These are phyloP conservation scores for Drosophila rhopaloa DNA, from an alignment of 1,140 invertebrate species.

Conservation along the genomic window DNA sequence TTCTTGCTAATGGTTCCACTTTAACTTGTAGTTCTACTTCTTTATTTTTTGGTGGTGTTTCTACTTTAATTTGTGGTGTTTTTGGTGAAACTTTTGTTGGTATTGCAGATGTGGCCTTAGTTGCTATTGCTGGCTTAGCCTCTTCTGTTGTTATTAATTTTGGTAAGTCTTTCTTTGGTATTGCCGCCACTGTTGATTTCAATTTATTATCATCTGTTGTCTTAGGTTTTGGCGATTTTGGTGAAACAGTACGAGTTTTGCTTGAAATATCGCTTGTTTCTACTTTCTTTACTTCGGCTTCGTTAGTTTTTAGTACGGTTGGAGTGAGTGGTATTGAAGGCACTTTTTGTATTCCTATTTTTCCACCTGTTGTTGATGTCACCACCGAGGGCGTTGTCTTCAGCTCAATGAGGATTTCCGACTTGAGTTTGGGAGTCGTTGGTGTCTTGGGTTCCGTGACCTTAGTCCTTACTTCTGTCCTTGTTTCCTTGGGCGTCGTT, in stretches of 20 bases:
- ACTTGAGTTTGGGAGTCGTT: constrained; percentile 50
- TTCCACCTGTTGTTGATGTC: constrained; percentile 1
- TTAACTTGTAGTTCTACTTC: too few species aligned
- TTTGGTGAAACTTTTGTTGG: constrained; percentile 16
- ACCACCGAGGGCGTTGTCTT: constrained; percentile 31
- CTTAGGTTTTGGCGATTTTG: background rate
- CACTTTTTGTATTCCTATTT: constrained; percentile 3
- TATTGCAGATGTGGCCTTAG: background rate
- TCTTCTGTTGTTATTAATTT: constrained; percentile 16
- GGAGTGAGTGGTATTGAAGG: background rate
- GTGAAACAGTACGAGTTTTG: constrained; percentile 1
- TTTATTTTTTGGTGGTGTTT: constrained; percentile 4
- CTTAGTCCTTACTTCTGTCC: constrained; percentile 1
- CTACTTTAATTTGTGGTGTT: constrained; percentile 8
- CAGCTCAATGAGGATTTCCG: constrained; percentile 52
- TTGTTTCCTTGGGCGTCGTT: constrained; percentile 9
- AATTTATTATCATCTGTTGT: background rate
- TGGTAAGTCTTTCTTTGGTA: constrained; percentile 7
- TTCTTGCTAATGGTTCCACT: background rate
- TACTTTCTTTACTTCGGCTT: background rate
- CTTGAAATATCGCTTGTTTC: constrained; percentile 5
- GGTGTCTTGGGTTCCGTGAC: constrained; percentile 7
- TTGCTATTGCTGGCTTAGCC: constrained; percentile 1
- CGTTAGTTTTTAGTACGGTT: background rate
- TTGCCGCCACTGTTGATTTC: background rate